Percentiles rank a stretch among this genome's conserved stretches.
Evolutionary conservation across 2,113 vertebrate genomes (phyloP).

Genomic region (Bubo blakistoni): DNA sequence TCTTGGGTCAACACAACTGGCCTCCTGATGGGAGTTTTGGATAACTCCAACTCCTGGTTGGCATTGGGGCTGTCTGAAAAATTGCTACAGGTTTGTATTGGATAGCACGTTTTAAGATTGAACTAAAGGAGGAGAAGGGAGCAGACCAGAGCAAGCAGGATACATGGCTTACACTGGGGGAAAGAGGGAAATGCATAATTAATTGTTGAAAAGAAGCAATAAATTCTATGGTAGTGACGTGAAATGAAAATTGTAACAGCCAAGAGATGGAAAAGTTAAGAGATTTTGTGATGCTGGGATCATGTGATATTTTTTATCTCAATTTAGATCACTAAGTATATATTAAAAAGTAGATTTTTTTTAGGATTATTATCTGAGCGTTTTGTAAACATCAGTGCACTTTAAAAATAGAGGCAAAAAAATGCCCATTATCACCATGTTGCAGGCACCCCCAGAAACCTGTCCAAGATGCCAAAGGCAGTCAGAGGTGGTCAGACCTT

Average conservation of each 20-base stretch:
- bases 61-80: not conserved
- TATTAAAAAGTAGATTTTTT: not conserved
- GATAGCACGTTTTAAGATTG: not conserved
- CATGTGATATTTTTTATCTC: not conserved
- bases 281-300: not conserved
- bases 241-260: not conserved
- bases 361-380: not conserved
- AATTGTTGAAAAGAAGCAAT: not conserved
- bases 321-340: not conserved
- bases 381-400: not conserved
- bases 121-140: not conserved
- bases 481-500: not conserved
- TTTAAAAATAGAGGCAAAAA: not conserved
- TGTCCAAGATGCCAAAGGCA: not conserved
- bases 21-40: not conserved
- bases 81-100: not conserved
- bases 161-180: not conserved
- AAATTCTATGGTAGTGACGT: not conserved
- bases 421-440: not conserved
- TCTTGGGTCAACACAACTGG: not conserved
- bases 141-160: not conserved
- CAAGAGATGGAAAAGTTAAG: not conserved
- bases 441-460: not conserved
- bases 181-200: not conserved
- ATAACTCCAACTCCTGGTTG: not conserved